A percentile compares a stretch with the other conserved stretches of the same genome.
These are phyloP conservation scores for Caenorhabditis sp. DNA, from an alignment of 2,888 invertebrate genomes.

Conservation along the genomic window DNA sequence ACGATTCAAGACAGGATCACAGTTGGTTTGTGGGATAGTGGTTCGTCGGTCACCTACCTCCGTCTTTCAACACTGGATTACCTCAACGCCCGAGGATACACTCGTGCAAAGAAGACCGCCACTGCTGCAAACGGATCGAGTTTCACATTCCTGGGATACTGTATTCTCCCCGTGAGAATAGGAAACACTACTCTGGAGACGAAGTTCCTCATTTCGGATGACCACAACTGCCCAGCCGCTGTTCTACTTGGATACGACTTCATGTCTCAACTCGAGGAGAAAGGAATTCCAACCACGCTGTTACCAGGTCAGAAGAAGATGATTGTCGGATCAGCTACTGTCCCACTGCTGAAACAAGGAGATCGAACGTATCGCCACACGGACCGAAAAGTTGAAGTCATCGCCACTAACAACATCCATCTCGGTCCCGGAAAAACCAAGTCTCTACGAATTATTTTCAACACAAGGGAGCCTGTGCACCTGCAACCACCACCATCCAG, in stretches of 20 bases:
- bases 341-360: constrained; percentile 9
- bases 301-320: constrained; percentile 3
- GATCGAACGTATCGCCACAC: background rate
- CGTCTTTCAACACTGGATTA: background rate
- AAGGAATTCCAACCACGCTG: constrained; percentile 2
- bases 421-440: background rate
- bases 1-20: background rate
- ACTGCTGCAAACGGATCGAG: background rate
- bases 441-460: constrained; percentile 5
- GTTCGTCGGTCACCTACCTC: background rate
- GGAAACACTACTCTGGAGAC: background rate
- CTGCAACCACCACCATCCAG: constrained; percentile 1
- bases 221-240: background rate
- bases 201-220: constrained; percentile 4
- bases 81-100: background rate
- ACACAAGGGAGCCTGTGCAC: background rate
- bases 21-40: constrained; percentile 8
- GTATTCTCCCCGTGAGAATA: background rate
- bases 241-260: constrained; percentile 28
- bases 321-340: background rate
- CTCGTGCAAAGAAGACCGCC: background rate
- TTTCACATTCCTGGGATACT: constrained; percentile 5
- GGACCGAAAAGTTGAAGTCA: background rate
- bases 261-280: background rate
- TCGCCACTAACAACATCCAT: background rate